A percentile compares a stretch with the other conserved stretches of the same genome.
These are phyloP conservation scores for Hylaeus volcanicus DNA, from an alignment of 1,140 invertebrate species.

Conservation along the genomic window DNA sequence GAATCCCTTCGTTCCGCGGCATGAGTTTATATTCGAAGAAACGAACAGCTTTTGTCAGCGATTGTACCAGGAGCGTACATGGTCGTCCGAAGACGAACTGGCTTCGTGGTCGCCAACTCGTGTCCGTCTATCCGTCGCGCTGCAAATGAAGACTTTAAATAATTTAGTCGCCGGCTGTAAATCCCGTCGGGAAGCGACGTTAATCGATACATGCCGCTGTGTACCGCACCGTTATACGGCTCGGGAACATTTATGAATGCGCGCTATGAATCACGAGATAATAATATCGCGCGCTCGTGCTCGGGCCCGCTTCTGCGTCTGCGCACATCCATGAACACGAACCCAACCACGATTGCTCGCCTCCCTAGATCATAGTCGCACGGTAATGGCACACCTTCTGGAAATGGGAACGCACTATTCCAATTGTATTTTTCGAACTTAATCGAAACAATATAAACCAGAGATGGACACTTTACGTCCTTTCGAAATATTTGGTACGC, in stretches of 20 bases:
- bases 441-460: constrained; percentile 20
- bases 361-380: constrained; percentile 50
- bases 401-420: constrained; percentile 5
- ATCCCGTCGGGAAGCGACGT: constrained; percentile 72
- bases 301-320: constrained; percentile 18
- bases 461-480: too few relatives aligned
- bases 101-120: constrained; percentile 61
- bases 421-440: constrained; percentile 42
- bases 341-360: constrained; percentile 16
- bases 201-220: constrained; percentile 75
- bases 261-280: constrained; percentile 76
- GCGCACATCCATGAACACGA: neutral
- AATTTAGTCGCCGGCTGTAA: constrained; percentile 75
- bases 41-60: constrained; percentile 43
- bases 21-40: too few relatives aligned
- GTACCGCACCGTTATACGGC: constrained; percentile 63
- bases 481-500: too few relatives aligned
- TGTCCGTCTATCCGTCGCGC: constrained; percentile 65
- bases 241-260: constrained; percentile 75
- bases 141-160: constrained; percentile 78
- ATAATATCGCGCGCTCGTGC: constrained; percentile 67
- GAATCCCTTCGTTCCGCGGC: too few relatives aligned
- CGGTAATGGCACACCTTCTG: constrained; percentile 31
- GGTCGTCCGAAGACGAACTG: constrained; percentile 62
- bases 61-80: constrained; percentile 56